Evolutionary conservation across 1,140 invertebrate genomes (phyloP).

Genomic region (Paraescarpia echinospica): DNA sequence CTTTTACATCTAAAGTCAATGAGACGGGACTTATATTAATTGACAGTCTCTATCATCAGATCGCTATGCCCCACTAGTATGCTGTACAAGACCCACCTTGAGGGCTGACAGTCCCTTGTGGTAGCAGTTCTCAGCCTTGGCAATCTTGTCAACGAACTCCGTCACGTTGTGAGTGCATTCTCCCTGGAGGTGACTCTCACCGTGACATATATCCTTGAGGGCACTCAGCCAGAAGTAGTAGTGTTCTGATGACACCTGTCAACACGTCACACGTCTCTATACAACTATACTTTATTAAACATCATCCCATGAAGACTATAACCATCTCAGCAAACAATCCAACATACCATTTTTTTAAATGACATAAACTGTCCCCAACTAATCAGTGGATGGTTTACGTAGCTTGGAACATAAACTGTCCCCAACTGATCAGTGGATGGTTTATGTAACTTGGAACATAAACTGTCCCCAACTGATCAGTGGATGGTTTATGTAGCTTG

Average conservation of each 20-base stretch:
- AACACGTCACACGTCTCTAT: not conserved
- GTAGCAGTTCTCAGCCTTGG: constrained; percentile 52
- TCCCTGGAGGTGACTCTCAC: constrained; percentile 54
- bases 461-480: no score
- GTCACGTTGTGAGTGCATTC: constrained; percentile 21
- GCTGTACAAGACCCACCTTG: constrained; percentile 61
- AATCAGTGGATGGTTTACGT: no score
- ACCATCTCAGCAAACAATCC: no score
- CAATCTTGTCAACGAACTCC: constrained; percentile 41
- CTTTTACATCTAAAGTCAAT: not conserved
- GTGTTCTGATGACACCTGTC: constrained; percentile 81
- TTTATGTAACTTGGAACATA: no score
- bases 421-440: no score
- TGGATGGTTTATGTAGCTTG: no score
- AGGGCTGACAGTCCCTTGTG: constrained; percentile 69
- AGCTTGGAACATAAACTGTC: no score
- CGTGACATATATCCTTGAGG: constrained; percentile 61
- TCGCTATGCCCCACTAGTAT: no score
- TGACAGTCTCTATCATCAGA: not conserved
- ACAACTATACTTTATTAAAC: no score
- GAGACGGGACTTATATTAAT: not conserved
- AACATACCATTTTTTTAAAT: no score
- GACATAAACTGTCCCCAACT: no score
- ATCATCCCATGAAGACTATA: no score
- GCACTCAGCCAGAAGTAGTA: constrained; percentile 87